phyloP scores from a whole-genome alignment of 2,797 vertebrate genomes.

The Urophycis tenuis region DNA sequence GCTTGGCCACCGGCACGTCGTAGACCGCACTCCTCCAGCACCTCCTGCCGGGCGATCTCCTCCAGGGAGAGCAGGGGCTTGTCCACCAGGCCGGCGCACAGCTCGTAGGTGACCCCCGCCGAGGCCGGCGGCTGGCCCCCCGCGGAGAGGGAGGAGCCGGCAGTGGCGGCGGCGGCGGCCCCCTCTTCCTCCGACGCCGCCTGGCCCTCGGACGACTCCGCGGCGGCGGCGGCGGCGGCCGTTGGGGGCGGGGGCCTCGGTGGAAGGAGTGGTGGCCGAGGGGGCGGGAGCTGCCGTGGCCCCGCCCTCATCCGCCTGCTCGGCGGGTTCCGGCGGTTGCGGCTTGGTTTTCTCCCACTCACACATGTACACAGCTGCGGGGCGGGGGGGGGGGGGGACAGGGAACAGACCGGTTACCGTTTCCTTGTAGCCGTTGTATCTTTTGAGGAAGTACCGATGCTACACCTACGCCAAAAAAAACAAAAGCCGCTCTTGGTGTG shows the following conservation, averaged over 20 bases:
- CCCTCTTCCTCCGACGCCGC: slow-evolving; percentile 47
- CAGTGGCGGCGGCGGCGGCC: slow-evolving; percentile 36
- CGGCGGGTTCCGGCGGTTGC: slow-evolving; percentile 55
- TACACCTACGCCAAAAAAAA: neutral
- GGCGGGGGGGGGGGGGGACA: neutral
- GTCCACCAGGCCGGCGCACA: slow-evolving; percentile 89
- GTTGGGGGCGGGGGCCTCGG: neutral
- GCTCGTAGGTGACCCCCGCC: slow-evolving; percentile 82
- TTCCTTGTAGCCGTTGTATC: neutral
- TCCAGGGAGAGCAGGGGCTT: slow-evolving; percentile 83
- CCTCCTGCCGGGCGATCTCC: slow-evolving; percentile 84
- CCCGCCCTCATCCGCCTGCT: slow-evolving; percentile 53
- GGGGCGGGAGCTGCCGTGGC: neutral
- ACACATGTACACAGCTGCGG: slow-evolving; percentile 83
- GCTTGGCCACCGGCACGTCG: slow-evolving; percentile 64
- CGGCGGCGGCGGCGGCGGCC: slow-evolving; percentile 8
- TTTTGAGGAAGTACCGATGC: neutral
- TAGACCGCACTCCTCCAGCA: slow-evolving; percentile 93
- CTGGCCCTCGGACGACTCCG: slow-evolving; percentile 55
- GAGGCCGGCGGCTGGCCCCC: slow-evolving; percentile 68
- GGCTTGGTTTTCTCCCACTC: slow-evolving; percentile 78
- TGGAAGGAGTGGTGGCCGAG: neutral
- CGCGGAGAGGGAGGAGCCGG: neutral
- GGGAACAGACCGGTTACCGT: neutral
- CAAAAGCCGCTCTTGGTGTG: neutral